Percentiles rank a stretch among this genome's conserved stretches.
These are phyloP conservation scores for Exocentrus adspersus DNA, from an alignment of 2,888 invertebrate species.

Conservation along the genomic window DNA sequence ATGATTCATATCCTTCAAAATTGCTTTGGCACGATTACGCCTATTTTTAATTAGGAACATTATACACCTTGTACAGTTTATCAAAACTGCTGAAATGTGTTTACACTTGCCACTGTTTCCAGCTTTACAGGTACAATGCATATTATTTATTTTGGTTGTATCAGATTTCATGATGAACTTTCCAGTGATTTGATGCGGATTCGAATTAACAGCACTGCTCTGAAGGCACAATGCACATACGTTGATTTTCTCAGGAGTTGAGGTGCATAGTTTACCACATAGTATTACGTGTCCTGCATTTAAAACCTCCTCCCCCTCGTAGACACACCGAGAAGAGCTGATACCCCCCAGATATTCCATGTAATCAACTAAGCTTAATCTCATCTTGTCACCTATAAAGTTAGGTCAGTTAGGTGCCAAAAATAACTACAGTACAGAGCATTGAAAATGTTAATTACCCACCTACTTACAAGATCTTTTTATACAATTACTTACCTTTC, in stretches of 20 bases:
- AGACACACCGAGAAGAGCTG: constrained; percentile 16
- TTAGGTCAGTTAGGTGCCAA: too few relatives aligned
- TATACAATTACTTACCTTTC: too few relatives aligned
- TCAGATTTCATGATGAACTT: too few relatives aligned
- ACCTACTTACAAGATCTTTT: too few relatives aligned
- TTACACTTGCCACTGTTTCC: constrained; percentile 22
- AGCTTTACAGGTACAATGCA: constrained; percentile 24
- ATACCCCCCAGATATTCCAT: constrained; percentile 10
- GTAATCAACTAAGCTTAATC: constrained; percentile 6
- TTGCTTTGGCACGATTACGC: constrained; percentile 22
- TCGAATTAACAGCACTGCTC: constrained; percentile 9
- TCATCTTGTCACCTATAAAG: too few relatives aligned
- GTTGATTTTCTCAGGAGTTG: not conserved
- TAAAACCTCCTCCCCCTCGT: constrained; percentile 22
- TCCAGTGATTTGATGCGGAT: constrained; percentile 14
- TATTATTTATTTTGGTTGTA: too few relatives aligned
- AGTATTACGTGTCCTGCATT: constrained; percentile 22
- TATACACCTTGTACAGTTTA: constrained; percentile 28
- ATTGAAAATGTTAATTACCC: too few relatives aligned
- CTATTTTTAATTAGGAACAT: constrained; percentile 25
- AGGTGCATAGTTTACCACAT: constrained; percentile 11
- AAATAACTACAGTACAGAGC: too few relatives aligned
- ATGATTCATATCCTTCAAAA: constrained; percentile 10
- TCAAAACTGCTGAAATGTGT: constrained; percentile 23
- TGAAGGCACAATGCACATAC: constrained; percentile 13